These are phyloP conservation scores for Numida meleagris DNA, from an alignment of 2,113 vertebrate species.

Conservation along the genomic window DNA sequence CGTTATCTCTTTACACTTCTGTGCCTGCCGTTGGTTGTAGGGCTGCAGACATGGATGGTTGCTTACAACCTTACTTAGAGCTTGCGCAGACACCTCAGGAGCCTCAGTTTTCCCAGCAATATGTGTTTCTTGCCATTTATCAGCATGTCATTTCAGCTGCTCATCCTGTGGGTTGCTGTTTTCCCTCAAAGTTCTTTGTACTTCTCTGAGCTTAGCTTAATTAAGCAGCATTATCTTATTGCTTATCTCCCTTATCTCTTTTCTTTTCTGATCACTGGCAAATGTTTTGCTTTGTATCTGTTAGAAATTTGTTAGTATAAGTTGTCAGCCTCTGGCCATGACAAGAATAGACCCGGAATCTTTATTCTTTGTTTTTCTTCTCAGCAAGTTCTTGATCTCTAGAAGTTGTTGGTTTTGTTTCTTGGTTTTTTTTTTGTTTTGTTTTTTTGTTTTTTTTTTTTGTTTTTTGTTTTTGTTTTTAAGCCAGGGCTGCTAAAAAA, in stretches of 20 bases:
- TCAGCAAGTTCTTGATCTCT: conserved; percentile 24
- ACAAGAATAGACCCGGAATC: not conserved
- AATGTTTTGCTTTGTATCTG: not conserved
- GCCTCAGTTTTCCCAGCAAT: not conserved
- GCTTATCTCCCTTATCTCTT: not conserved
- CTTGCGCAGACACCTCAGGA: not conserved
- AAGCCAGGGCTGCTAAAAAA: not conserved
- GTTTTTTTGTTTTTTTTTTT: not conserved
- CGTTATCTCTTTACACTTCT: fast-evolving
- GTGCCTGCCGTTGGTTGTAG: not conserved
- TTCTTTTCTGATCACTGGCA: not conserved
- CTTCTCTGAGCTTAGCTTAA: not conserved
- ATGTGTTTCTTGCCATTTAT: not conserved
- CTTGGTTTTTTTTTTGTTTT: not conserved
- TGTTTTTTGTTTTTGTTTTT: conserved; percentile 3
- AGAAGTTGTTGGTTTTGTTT: not conserved
- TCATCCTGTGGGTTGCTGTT: not conserved
- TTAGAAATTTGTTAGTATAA: not conserved
- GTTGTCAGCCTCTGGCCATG: not conserved
- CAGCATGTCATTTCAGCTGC: too few species aligned
- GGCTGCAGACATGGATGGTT: not conserved
- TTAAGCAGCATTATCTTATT: not conserved
- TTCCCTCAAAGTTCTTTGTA: not conserved
- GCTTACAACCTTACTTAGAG: not conserved
- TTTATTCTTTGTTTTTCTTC: not conserved